Evolutionary conservation across 1,140 invertebrate species (phyloP).

Genomic region (Euura saliciscinereae): DNA sequence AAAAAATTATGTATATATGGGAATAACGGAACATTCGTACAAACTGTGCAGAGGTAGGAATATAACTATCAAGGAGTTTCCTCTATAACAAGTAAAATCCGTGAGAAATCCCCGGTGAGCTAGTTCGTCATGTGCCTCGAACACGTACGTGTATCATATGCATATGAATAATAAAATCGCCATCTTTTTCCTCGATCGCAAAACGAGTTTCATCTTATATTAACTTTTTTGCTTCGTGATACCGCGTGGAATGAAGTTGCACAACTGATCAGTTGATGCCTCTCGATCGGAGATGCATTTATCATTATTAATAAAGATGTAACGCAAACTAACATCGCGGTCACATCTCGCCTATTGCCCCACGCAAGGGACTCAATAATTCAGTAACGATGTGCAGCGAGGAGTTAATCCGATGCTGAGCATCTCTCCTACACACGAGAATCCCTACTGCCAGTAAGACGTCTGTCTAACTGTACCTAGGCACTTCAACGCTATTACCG

Average conservation of each 20-base stretch:
- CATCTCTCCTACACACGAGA: conserved; percentile 1
- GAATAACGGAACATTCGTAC: neutral
- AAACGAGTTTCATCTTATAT: too few relatives aligned
- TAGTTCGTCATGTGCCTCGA: neutral
- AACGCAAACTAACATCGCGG: neutral
- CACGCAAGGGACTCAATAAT: neutral
- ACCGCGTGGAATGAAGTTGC: too few relatives aligned
- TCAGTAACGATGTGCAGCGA: neutral
- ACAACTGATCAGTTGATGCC: too few relatives aligned
- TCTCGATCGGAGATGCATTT: too few relatives aligned
- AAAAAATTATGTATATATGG: neutral
- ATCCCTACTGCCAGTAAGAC: neutral
- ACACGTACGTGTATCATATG: neutral
- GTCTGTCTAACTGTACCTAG: neutral
- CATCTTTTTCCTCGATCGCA: neutral
- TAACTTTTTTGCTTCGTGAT: too few relatives aligned
- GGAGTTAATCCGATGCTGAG: neutral
- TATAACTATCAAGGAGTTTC: neutral
- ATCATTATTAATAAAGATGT: too few relatives aligned
- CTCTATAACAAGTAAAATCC: neutral
- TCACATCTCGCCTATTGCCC: neutral
- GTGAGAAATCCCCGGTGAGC: neutral
- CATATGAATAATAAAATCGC: neutral
- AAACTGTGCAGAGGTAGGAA: neutral
- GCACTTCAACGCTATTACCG: neutral